Conservation (phyloP, 1,140 invertebrate genomes). For the Daktulosphaira vitifoliae region DNA sequence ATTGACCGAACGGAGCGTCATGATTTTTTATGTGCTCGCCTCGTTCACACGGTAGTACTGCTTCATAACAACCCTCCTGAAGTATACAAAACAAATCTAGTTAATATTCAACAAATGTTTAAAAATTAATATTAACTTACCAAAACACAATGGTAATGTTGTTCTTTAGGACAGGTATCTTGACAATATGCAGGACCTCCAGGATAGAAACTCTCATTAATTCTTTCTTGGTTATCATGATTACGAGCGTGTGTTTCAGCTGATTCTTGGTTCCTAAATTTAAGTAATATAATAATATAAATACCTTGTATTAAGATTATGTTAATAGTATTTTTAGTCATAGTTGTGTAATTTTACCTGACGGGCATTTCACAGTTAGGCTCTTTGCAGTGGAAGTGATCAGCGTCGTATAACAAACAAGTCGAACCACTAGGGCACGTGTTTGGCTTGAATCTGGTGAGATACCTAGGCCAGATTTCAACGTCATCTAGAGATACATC, state of each 20-base stretch:
- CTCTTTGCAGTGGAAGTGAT: constrained; percentile 69
- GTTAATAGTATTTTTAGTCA: too few species aligned
- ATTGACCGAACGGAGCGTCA: constrained; percentile 53
- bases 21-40: constrained; percentile 87
- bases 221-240: constrained; percentile 76
- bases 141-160: constrained; percentile 82
- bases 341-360: too few species aligned
- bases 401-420: constrained; percentile 60
- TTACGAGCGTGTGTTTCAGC: constrained; percentile 76
- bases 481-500: constrained; percentile 2
- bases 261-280: constrained; percentile 55
- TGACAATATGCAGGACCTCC: constrained; percentile 52
- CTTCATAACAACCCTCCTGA: constrained; percentile 76
- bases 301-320: too few species aligned
- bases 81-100: constrained; percentile 41
- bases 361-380: constrained; percentile 59
- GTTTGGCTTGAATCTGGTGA: constrained; percentile 20
- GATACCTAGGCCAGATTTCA: constrained; percentile 45
- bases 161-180: constrained; percentile 65
- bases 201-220: constrained; percentile 70
- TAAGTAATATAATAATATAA: too few species aligned
- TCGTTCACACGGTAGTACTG: constrained; percentile 72
- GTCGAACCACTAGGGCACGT: constrained; percentile 43
- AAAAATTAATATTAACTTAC: constrained; percentile 43
- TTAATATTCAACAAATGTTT: too few species aligned